Evolutionary conservation across 2,888 invertebrate genomes (phyloP).

Genomic region (Bedellia somnulentella): DNA sequence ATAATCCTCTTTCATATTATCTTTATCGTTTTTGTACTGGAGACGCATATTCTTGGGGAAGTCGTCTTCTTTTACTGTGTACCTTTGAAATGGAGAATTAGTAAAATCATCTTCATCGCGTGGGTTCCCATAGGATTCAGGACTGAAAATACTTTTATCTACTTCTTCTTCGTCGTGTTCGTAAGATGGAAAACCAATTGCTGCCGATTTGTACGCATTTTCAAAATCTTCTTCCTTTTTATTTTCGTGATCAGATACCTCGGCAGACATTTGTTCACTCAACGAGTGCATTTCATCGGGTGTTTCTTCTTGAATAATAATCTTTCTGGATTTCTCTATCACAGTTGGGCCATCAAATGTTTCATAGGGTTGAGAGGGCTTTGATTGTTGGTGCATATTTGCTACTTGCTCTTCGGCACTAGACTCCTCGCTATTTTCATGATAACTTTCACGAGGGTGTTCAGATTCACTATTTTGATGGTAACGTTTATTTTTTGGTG

Average conservation of each 20-base stretch:
- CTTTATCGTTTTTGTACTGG: constrained; percentile 33
- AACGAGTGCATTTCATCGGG: constrained; percentile 28
- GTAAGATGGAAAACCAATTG: constrained; percentile 42
- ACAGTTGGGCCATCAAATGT: constrained; percentile 14
- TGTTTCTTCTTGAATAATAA: constrained; percentile 33
- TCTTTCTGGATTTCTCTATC: constrained; percentile 34
- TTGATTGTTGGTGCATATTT: too few relatives aligned
- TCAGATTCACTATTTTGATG: too few relatives aligned
- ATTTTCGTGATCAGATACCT: constrained; percentile 30
- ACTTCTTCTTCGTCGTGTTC: constrained; percentile 20
- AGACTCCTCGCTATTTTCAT: too few relatives aligned
- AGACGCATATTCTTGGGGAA: constrained; percentile 32
- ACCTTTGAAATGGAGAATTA: constrained; percentile 33
- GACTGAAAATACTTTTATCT: constrained; percentile 38
- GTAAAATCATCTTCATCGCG: constrained; percentile 20
- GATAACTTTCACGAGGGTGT: too few relatives aligned
- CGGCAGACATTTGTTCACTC: constrained; percentile 26
- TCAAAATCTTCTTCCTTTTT: constrained; percentile 50
- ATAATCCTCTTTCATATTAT: constrained; percentile 37
- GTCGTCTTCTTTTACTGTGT: constrained; percentile 31
- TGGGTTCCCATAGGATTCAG: constrained; percentile 28
- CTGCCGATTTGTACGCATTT: constrained; percentile 42
- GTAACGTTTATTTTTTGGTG: too few relatives aligned
- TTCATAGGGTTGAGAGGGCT: neutral
- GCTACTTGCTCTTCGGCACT: too few relatives aligned